Percentiles rank a stretch among this genome's conserved stretches.
Conservation (phyloP, 2,113 vertebrate genomes). For the Marmota flaviventris region DNA sequence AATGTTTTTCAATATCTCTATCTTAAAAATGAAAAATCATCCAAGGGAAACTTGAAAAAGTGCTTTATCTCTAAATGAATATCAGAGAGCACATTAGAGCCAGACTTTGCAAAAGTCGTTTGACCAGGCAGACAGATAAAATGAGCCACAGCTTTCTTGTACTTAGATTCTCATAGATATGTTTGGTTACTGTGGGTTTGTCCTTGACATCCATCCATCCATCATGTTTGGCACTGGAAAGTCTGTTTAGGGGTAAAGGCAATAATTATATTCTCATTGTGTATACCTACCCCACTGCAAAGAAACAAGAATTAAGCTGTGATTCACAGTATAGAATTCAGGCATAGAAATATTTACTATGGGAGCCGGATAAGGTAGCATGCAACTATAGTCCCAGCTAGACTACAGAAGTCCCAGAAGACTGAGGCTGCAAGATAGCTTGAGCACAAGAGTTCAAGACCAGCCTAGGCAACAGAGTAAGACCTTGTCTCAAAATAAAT, state of each 20-base stretch:
- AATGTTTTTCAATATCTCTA: background rate
- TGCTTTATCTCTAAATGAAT: background rate
- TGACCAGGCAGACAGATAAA: background rate
- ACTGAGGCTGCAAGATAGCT: rapidly evolving
- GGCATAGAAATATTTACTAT: background rate
- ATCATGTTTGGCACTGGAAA: background rate
- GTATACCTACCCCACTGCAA: background rate
- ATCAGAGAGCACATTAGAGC: background rate
- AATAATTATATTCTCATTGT: background rate
- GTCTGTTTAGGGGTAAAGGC: background rate
- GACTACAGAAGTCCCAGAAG: background rate
- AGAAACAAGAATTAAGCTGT: background rate
- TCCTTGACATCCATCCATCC: too few relatives aligned
- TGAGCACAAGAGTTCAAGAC: background rate
- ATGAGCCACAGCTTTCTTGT: background rate
- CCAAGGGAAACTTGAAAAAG: background rate
- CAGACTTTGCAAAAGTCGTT: background rate
- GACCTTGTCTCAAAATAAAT: background rate
- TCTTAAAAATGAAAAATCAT: constrained; percentile 18
- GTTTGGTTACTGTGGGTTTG: background rate
- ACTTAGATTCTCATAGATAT: background rate
- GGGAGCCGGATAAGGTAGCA: rapidly evolving
- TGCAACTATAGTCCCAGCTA: background rate
- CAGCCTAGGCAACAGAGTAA: background rate
- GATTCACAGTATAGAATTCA: constrained; percentile 28